Conservation (phyloP, 2,888 invertebrate species). For the Plagodis pulveraria region DNA sequence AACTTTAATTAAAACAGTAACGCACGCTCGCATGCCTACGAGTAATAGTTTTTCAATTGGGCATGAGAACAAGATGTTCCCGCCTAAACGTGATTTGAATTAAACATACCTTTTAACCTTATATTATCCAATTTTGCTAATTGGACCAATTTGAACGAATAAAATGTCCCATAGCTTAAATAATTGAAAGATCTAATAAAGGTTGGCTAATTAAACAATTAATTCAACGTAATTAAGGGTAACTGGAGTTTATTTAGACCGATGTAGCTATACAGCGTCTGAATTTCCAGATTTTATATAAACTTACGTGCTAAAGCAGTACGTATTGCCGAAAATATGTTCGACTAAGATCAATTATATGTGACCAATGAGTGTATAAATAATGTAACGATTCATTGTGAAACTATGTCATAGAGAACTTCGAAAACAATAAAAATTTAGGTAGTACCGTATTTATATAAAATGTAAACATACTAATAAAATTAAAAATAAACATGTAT, state of each 20-base stretch:
- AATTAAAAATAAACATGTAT: too few relatives aligned
- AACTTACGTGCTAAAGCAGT: too few relatives aligned
- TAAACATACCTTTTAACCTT: constrained; percentile 27
- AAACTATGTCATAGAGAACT: too few relatives aligned
- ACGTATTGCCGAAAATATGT: neutral
- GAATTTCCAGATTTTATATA: neutral
- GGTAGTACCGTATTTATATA: too few relatives aligned
- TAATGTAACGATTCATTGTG: too few relatives aligned
- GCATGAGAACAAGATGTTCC: constrained; percentile 10
- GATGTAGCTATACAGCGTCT: neutral
- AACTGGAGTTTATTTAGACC: constrained; percentile 4
- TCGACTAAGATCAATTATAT: too few relatives aligned
- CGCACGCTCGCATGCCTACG: neutral
- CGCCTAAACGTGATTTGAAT: constrained; percentile 39
- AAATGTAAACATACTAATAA: too few relatives aligned
- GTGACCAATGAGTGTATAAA: too few relatives aligned
- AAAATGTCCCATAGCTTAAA: constrained; percentile 29
- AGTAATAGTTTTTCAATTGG: neutral
- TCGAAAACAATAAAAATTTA: too few relatives aligned
- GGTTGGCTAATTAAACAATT: constrained; percentile 41
- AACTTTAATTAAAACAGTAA: neutral
- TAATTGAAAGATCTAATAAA: constrained; percentile 34
- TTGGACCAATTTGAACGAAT: constrained; percentile 40
- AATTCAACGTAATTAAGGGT: constrained; percentile 29
- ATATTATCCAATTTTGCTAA: constrained; percentile 43